Conservation (phyloP, 2,888 invertebrate species). For the Machimus rusticus region DNA sequence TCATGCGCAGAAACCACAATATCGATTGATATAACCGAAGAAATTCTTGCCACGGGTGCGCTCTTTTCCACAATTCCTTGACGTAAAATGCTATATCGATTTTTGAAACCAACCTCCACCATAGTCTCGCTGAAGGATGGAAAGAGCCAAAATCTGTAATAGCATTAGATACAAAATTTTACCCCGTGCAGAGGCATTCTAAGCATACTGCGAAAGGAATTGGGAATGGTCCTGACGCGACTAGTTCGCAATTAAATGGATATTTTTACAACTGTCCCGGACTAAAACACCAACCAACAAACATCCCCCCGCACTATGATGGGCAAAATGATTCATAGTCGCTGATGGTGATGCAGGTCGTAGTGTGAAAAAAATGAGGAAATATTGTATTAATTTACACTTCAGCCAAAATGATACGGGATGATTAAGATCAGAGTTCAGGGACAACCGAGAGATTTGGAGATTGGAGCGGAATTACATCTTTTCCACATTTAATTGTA, state of each 20-base stretch:
- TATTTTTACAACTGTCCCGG: background rate
- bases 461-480: background rate
- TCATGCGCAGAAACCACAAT: background rate
- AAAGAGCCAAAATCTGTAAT: background rate
- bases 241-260: constrained; percentile 3
- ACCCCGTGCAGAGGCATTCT: background rate
- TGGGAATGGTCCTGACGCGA: constrained; percentile 35
- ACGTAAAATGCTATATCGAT: constrained; percentile 31
- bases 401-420: background rate
- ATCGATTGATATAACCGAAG: constrained; percentile 1
- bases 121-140: constrained; percentile 47
- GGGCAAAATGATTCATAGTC: background rate
- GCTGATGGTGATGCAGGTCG: background rate
- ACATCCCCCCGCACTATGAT: background rate
- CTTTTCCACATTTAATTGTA: background rate
- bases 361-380: background rate
- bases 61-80: constrained; percentile 8
- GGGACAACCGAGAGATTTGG: background rate
- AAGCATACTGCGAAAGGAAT: constrained; percentile 9
- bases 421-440: background rate
- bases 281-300: background rate
- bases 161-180: background rate
- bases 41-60: constrained; percentile 9
- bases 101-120: constrained; percentile 35
- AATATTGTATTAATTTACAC: background rate